A percentile compares a stretch with the other conserved stretches of the same genome.
These are phyloP conservation scores for Calcarius lapponicus DNA, from an alignment of 2,797 vertebrate species.

Conservation along the genomic window DNA sequence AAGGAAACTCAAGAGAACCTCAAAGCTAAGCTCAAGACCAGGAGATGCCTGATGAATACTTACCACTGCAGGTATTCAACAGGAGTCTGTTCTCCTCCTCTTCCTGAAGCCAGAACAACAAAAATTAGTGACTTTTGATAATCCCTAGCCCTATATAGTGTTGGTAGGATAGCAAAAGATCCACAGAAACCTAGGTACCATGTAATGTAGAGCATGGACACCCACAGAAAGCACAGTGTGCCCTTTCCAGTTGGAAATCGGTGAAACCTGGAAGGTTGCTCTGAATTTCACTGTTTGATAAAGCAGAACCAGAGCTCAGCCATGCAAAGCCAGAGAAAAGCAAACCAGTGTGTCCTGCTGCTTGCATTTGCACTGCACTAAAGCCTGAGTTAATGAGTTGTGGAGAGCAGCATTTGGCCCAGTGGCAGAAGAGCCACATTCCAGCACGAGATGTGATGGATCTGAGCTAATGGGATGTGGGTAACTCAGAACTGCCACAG, in stretches of 20 bases:
- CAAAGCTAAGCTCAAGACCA: background rate
- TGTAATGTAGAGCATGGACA: background rate
- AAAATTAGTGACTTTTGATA: background rate
- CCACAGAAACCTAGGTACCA: background rate
- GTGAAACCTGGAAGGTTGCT: background rate
- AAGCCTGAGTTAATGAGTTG: background rate
- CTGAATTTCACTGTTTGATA: background rate
- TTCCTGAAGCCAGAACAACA: background rate
- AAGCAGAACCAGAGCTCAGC: background rate
- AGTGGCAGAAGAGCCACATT: background rate
- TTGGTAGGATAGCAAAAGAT: background rate
- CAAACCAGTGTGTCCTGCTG: background rate
- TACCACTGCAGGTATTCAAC: background rate
- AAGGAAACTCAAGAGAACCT: background rate
- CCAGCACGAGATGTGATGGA: background rate
- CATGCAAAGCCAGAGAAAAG: background rate
- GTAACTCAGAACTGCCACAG: background rate
- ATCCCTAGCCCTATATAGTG: background rate
- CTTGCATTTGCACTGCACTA: background rate
- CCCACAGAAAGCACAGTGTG: background rate
- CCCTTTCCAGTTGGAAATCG: background rate
- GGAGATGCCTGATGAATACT: background rate
- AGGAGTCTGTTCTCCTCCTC: background rate
- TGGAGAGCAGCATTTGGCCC: background rate
- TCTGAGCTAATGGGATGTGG: background rate